phyloP scores from a whole-genome alignment of 2,113 vertebrate genomes.

The Dicaeum eximium region DNA sequence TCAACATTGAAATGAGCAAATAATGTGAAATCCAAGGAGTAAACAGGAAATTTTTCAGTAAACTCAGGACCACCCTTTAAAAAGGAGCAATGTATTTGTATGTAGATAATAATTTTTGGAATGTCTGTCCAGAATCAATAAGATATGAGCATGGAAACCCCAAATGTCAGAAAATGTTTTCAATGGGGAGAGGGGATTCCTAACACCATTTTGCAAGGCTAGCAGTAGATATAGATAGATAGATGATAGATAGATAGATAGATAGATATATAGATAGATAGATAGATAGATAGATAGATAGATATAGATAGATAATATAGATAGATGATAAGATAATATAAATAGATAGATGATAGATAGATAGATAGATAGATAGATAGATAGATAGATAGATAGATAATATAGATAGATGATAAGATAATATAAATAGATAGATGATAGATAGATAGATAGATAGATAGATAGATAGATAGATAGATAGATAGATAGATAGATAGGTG shows the following conservation, averaged over 20 bases:
- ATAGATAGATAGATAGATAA: neutral
- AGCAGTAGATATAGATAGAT: neutral
- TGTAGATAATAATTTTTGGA: neutral
- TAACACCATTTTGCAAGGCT: neutral
- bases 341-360: neutral
- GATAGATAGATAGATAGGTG: neutral
- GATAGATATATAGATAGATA: neutral
- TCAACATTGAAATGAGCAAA: neutral
- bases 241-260: neutral
- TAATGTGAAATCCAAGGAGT: neutral
- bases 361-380: neutral
- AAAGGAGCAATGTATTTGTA: neutral
- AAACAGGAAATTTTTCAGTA: neutral
- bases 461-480: neutral
- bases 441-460: neutral
- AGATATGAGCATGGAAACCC: neutral
- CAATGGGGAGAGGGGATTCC: neutral
- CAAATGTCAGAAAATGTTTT: neutral
- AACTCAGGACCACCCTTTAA: neutral
- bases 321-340: too few species aligned
- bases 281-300: neutral
- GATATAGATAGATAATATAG: neutral
- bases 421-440: neutral
- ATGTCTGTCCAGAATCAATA: neutral
- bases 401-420: neutral